Evolutionary conservation across 23 tunicate genomes (phyloP), one percentile per base, ranked within the genome.

Genomic region (Corella eumyota): DNA sequence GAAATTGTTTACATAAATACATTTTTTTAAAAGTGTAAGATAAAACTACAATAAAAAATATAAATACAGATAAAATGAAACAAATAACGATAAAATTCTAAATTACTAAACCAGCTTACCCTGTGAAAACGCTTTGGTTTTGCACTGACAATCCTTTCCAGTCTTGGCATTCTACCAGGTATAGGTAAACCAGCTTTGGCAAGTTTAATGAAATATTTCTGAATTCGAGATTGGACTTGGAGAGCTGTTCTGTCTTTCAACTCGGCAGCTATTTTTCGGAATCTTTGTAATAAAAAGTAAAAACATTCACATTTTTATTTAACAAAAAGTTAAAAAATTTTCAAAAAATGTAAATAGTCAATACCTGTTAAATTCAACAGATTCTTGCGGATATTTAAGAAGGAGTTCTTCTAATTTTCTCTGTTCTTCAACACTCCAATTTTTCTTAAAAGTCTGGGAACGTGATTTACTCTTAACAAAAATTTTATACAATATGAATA

Each of bases 151-250:
- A 50, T 30, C 25, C 82, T 50, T 38, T 75, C 83, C 15, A 75
- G 20, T 30, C 94, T 60, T 7, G 94, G 94, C 83, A 75, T 84
- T 50, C 72, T 51, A 29, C 94, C 94, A 21, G 94, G 94, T 6
- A 84, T 69, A 5, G 83, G 76, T 7, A 75, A 45, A 2, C 94
- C 94, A 30, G 94, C 94, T 49, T 75, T 84, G 60, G 94, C 94
- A 26, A 84, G 68, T 63, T 84, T 84, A 29, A 84, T 63, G 53
- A 84, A 84, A 47, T 84, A 84, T 55, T 84, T 84, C 58, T 84
- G 94, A 29, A 84, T 83, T 25, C 94, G 68, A 28, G 94, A 84
- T 54, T 84, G 94, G 13, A 84, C 94, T 76, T 84, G 94, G 4
- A 84, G 76, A 2, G 94, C 66, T 13, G 94, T 84, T 32, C 94